Conservation (phyloP, 2,113 vertebrate species). For the Nestor notabilis region DNA sequence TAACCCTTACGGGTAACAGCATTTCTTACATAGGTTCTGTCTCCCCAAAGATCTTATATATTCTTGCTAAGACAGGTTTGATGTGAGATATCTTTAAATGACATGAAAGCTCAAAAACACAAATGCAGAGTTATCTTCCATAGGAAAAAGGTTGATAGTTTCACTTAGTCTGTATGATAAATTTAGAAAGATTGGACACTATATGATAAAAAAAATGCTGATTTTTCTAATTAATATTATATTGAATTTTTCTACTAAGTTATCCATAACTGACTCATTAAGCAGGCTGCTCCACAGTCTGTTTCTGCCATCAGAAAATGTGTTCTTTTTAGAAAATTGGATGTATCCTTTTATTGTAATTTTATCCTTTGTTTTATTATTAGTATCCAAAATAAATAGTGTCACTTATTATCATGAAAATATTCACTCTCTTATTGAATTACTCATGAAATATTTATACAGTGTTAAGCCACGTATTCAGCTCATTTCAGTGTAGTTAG, state of each 20-base stretch:
- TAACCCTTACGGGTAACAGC: neutral
- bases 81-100: neutral
- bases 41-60: neutral
- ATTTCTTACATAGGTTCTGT: neutral
- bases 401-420: neutral
- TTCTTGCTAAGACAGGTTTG: neutral
- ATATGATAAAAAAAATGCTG: neutral
- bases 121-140: neutral
- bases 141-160: neutral
- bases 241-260: neutral
- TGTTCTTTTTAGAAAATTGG: neutral
- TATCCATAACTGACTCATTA: neutral
- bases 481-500: neutral
- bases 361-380: neutral
- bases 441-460: conserved; percentile 14
- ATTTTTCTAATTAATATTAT: neutral
- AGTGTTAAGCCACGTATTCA: neutral
- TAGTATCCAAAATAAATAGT: conserved; percentile 21
- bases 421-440: neutral
- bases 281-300: neutral
- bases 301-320: neutral
- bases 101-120: neutral
- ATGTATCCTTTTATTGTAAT: neutral
- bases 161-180: neutral
- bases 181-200: neutral